These are phyloP conservation scores for Aleadryas rufinucha DNA, from an alignment of 2,113 vertebrate genomes.

Conservation along the genomic window DNA sequence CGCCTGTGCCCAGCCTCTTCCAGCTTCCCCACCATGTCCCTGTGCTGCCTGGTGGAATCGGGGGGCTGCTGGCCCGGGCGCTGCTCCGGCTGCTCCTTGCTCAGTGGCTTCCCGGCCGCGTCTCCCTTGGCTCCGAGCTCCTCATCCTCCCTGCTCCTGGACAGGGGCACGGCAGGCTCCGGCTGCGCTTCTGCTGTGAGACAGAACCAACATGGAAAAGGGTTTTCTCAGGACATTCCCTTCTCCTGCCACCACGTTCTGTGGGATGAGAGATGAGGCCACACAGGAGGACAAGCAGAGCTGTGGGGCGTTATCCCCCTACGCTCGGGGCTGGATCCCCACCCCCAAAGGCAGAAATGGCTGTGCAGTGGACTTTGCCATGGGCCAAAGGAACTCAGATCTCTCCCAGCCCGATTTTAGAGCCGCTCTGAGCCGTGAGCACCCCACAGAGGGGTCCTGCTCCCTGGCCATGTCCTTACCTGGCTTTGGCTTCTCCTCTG, in stretches of 20 bases:
- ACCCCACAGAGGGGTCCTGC: accelerated
- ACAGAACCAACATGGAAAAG: neutral
- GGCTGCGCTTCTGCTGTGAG: constrained; percentile 5
- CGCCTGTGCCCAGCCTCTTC: neutral
- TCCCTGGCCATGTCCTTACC: neutral
- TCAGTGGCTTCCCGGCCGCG: neutral
- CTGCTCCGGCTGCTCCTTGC: neutral
- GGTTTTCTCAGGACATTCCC: neutral
- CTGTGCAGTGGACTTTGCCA: neutral
- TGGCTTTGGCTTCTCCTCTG: constrained; percentile 70
- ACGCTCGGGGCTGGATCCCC: neutral
- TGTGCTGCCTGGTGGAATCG: neutral
- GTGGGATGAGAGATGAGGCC: neutral
- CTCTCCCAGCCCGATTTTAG: neutral
- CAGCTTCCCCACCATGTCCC: neutral
- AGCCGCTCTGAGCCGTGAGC: neutral
- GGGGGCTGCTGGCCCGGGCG: neutral
- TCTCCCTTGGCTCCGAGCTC: neutral
- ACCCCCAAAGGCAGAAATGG: neutral
- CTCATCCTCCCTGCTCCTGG: constrained; percentile 49
- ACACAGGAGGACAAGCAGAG: accelerated
- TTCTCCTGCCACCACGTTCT: neutral
- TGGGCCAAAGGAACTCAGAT: neutral
- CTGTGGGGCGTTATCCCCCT: accelerated
- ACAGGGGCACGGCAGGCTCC: neutral